Evolutionary conservation across 2,888 invertebrate genomes (phyloP).

Genomic region (Drosophila engyochracea): DNA sequence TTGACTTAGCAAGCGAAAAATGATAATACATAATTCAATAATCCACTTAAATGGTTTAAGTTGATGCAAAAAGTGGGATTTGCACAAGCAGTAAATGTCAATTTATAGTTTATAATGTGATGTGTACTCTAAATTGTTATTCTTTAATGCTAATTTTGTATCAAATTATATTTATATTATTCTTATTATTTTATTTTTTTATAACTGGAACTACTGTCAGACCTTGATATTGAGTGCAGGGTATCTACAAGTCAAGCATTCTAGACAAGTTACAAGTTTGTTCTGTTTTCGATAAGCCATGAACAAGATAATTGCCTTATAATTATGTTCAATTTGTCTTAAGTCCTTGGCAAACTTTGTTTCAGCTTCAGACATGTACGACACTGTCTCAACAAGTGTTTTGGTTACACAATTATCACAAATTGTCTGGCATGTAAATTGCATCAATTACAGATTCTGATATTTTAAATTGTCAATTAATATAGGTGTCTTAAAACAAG

Average conservation of each 20-base stretch:
- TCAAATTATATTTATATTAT: neutral
- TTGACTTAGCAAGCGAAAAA: slow-evolving; percentile 25
- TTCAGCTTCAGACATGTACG: neutral
- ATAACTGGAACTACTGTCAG: neutral
- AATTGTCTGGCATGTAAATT: neutral
- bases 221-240: neutral
- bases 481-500: neutral
- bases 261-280: neutral
- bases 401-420: neutral
- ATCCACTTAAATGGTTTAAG: neutral
- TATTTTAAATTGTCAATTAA: neutral
- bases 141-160: neutral
- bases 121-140: neutral
- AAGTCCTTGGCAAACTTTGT: neutral
- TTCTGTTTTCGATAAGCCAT: neutral
- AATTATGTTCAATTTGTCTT: neutral
- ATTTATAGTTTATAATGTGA: neutral
- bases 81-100: neutral
- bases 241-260: neutral
- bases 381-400: neutral
- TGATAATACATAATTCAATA: slow-evolving; percentile 52
- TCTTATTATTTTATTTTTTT: neutral
- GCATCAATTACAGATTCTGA: neutral
- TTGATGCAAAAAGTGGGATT: neutral
- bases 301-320: neutral